Conservation (phyloP, 2,888 invertebrate genomes). For the Mallateleia sp. region DNA sequence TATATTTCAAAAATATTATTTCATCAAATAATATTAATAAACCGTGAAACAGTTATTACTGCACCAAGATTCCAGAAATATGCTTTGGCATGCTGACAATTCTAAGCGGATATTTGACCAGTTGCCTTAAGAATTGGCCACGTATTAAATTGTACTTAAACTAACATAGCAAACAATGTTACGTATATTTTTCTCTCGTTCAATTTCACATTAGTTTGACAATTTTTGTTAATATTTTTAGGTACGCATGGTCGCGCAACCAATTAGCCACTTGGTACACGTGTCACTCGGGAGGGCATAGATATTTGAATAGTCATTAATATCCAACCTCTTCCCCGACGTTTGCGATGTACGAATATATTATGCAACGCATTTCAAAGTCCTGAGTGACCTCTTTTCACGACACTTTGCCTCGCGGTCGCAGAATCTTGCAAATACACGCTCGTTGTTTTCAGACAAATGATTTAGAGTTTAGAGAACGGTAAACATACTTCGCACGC, state of each 20-base stretch:
- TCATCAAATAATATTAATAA: too few relatives aligned
- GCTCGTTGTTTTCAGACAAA: conserved; percentile 82
- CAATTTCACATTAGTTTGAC: neutral
- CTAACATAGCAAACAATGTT: neutral
- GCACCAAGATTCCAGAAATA: neutral
- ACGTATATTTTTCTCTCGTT: neutral
- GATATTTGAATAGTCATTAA: conserved; percentile 70
- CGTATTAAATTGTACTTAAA: neutral
- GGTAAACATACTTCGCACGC: conserved; percentile 84
- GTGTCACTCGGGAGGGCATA: conserved; percentile 50
- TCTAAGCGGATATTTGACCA: neutral
- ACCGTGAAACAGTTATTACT: too few relatives aligned
- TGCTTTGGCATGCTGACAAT: neutral
- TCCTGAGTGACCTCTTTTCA: conserved; percentile 66
- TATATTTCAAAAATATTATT: too few relatives aligned
- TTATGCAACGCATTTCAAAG: conserved; percentile 66
- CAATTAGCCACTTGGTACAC: conserved; percentile 59
- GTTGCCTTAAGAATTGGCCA: too few relatives aligned
- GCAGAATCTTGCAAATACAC: conserved; percentile 29
- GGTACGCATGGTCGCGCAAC: conserved; percentile 36
- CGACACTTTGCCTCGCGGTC: conserved; percentile 44
- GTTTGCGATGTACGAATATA: conserved; percentile 34
- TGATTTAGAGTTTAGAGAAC: conserved; percentile 80
- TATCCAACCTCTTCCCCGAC: conserved; percentile 57
- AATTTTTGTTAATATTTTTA: conserved; percentile 17